Evolutionary conservation across 2,888 invertebrate species (phyloP), one percentile per base, ranked within the genome.

Genomic region (Pachydiplax longipennis): DNA sequence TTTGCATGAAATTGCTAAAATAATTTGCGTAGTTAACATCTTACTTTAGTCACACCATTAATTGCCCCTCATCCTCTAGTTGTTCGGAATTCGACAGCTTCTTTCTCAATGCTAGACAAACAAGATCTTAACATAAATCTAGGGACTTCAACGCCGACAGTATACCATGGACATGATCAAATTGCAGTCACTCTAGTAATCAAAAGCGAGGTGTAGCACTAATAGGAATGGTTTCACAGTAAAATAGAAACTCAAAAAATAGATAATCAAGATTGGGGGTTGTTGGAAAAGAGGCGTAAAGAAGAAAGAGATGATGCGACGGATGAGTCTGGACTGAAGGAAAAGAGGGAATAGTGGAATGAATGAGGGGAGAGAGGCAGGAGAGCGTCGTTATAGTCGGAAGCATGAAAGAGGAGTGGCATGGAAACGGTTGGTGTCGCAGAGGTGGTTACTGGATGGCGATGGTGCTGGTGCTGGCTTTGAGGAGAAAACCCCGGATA

Each of bases 401-500:
- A 44, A 90, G 91, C 81, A 91, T 90, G 81, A 53, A 90, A 90
- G 80, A 91, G 90, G 44, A 90, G 83, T 65, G 83, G 91, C 53
- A 40, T 31, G 58, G 80, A 83, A 81, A 90, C 53, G 90, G 61
- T 90, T 91, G 40, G 90, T 53, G 37, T 81, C 90, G 82, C 90
- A 10, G 37, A 91, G 91, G 65, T 90, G 92, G 87, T 91, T 92
- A 92, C 92, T 31, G 92, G 92, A 92, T 92, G 92, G 92, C 92
- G 92, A 92, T 92, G 92, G 93, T 92, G 93, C 48, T 61, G 82
- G 90, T 31, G 44, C 48, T 91, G 92, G 92, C 93, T 93, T 93
- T 93, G 93, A 92, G 93, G 93, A 92, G 44, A 44, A 92, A 92
- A 93, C 58, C 83, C 53, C 58, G 83, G 83, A 83, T 61, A 58